Conservation (phyloP, 2,113 vertebrate genomes). For the Notechis scutatus region DNA sequence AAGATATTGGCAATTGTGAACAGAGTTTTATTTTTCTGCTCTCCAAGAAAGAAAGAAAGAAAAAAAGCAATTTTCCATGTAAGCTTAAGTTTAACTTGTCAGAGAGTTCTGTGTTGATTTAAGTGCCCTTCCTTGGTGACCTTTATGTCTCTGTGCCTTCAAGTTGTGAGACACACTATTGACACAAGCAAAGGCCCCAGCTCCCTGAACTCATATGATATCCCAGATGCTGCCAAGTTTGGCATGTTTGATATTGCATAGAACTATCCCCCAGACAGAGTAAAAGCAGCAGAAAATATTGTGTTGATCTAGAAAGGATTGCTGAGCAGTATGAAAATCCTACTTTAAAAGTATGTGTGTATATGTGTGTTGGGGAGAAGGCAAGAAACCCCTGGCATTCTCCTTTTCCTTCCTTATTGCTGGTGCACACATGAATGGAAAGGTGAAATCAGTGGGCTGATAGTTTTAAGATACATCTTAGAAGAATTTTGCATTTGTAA, state of each 20-base stretch:
- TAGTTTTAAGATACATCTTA: neutral
- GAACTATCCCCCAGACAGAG: slow-evolving; percentile 45
- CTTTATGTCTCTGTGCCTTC: slow-evolving; percentile 42
- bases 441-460: neutral
- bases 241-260: slow-evolving; percentile 43
- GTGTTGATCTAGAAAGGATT: slow-evolving; percentile 30
- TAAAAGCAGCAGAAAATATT: slow-evolving; percentile 41
- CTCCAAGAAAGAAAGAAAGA: neutral
- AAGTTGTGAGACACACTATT: slow-evolving; percentile 57
- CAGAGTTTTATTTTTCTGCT: neutral
- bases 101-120: slow-evolving; percentile 36
- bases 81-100: slow-evolving; percentile 26
- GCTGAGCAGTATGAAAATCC: slow-evolving; percentile 33
- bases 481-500: neutral
- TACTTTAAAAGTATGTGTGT: slow-evolving; percentile 3
- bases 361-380: neutral
- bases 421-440: neutral
- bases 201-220: slow-evolving; percentile 52
- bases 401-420: slow-evolving; percentile 4
- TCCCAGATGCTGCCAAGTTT: slow-evolving; percentile 41
- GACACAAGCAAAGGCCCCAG: slow-evolving; percentile 43
- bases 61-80: slow-evolving; percentile 28
- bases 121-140: slow-evolving; percentile 46
- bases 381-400: neutral
- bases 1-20: slow-evolving; percentile 1